Percentiles rank a stretch among this genome's conserved stretches.
phyloP scores from a whole-genome alignment of 2,797 vertebrate species.

The Florisuga fusca region DNA sequence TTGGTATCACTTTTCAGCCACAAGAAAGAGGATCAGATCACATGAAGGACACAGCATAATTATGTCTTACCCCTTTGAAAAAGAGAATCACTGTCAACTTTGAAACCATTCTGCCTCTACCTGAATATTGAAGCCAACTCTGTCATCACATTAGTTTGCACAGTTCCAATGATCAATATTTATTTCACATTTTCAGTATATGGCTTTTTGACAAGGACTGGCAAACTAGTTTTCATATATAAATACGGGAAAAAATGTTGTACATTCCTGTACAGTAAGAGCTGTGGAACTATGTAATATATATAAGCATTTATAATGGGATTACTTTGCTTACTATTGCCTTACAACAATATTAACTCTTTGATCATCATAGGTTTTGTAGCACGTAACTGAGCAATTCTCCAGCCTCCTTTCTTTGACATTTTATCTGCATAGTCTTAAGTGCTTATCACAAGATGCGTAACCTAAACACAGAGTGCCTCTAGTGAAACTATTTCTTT shows the following conservation, averaged over 20 bases:
- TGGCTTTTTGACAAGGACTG: background rate
- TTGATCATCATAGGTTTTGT: background rate
- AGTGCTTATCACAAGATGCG: background rate
- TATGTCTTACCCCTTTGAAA: background rate
- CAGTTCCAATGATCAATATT: background rate
- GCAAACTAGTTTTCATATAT: background rate
- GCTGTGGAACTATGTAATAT: background rate
- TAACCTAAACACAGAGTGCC: background rate
- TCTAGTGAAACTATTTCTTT: background rate
- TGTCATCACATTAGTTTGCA: background rate
- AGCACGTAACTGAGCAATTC: background rate
- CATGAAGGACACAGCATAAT: conserved; percentile 28
- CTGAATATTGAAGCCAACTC: background rate
- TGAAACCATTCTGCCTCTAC: background rate
- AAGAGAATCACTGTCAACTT: background rate
- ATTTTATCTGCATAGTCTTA: background rate
- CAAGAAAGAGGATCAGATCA: conserved; percentile 11
- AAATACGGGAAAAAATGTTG: background rate
- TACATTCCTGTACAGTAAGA: background rate
- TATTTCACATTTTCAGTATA: background rate
- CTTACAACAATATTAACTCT: background rate
- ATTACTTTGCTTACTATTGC: background rate
- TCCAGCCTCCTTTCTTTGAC: background rate
- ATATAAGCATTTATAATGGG: background rate
- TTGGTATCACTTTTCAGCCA: conserved; percentile 13